Percentiles rank a stretch among this genome's conserved stretches.
phyloP scores from a whole-genome alignment of 2,797 vertebrate genomes.

The Podargus strigoides region DNA sequence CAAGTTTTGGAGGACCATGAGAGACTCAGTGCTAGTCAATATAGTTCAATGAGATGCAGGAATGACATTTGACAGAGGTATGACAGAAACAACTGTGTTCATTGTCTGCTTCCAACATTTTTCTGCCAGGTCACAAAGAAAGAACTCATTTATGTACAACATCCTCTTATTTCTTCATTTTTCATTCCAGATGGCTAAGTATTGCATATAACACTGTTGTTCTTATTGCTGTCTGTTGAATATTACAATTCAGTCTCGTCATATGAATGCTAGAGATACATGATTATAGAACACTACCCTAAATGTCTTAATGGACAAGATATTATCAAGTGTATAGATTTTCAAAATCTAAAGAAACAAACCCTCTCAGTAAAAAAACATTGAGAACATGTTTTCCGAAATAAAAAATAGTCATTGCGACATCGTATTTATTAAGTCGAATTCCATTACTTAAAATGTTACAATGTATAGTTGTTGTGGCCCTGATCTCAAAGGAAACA shows the following conservation, averaged over 20 bases:
- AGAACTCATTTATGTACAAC: not conserved
- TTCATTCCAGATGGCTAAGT: not conserved
- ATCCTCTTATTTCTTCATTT: not conserved
- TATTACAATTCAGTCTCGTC: not conserved
- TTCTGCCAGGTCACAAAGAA: not conserved
- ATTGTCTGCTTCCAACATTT: not conserved
- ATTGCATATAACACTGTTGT: not conserved
- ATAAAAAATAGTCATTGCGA: not conserved
- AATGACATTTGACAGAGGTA: not conserved
- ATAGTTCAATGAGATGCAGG: not conserved
- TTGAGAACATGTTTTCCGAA: not conserved
- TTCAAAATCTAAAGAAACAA: not conserved
- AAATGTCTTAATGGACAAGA: not conserved
- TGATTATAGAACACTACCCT: not conserved
- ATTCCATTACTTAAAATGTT: not conserved
- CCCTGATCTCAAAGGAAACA: not conserved
- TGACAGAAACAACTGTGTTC: not conserved
- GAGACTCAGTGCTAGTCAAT: not conserved
- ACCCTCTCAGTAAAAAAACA: not conserved
- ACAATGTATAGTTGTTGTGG: not conserved
- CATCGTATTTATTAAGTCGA: not conserved
- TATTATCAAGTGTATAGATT: not conserved
- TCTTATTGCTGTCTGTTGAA: not conserved
- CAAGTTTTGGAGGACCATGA: not conserved
- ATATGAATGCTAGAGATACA: not conserved